Conservation (phyloP, 2,888 invertebrate species). For the Drosophila neonasuta region DNA sequence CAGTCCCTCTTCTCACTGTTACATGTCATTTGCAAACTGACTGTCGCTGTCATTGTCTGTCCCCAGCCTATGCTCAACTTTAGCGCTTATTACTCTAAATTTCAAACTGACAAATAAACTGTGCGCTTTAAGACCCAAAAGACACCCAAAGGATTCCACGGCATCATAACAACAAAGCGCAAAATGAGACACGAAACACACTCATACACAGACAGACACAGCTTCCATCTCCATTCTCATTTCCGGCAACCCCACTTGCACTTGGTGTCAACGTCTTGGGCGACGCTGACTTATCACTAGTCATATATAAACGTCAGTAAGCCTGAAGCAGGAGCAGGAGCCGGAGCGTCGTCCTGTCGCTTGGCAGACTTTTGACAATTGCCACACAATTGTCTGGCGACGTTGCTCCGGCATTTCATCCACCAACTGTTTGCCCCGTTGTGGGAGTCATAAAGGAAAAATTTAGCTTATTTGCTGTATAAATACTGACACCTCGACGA, state of each 20-base stretch:
- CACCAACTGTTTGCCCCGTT: slow-evolving; percentile 47
- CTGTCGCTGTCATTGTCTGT: slow-evolving; percentile 51
- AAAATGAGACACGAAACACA: slow-evolving; percentile 42
- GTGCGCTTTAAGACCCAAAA: slow-evolving; percentile 63
- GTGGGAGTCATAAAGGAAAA: slow-evolving; percentile 70
- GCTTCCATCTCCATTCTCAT: not conserved
- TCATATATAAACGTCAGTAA: slow-evolving; percentile 73
- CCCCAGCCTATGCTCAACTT: slow-evolving; percentile 65
- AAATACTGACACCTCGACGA: slow-evolving; percentile 69
- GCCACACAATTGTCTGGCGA: slow-evolving; percentile 77
- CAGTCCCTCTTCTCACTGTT: slow-evolving; percentile 6
- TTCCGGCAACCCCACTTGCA: slow-evolving; percentile 48
- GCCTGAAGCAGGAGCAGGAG: slow-evolving; percentile 3
- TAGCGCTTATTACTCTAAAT: slow-evolving; percentile 65
- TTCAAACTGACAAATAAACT: slow-evolving; percentile 78
- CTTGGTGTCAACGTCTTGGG: slow-evolving; percentile 57
- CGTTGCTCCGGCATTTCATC: slow-evolving; percentile 50
- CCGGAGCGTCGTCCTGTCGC: slow-evolving; percentile 31
- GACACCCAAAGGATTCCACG: slow-evolving; percentile 66
- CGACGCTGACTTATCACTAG: slow-evolving; percentile 74
- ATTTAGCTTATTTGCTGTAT: slow-evolving; percentile 73
- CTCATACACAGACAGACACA: not conserved
- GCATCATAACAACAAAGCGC: slow-evolving; percentile 65
- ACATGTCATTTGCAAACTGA: slow-evolving; percentile 44
- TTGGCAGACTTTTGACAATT: slow-evolving; percentile 77